Evolutionary conservation across 2,797 vertebrate species (phyloP).

Genomic region (Cossypha polioptera): DNA sequence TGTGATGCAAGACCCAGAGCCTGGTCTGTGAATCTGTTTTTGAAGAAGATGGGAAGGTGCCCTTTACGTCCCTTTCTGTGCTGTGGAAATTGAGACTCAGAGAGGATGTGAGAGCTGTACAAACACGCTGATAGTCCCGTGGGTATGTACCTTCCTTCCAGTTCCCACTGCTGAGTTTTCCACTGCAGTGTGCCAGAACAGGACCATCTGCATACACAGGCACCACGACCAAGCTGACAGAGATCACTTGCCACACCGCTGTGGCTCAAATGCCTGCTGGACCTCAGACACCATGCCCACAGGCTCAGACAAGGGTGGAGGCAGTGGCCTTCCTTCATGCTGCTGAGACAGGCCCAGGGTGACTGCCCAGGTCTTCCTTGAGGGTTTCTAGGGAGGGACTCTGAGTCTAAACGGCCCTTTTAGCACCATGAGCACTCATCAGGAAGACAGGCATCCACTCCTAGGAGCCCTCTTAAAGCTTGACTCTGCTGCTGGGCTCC

Average conservation of each 20-base stretch:
- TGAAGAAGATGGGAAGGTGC: neutral
- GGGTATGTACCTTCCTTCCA: neutral
- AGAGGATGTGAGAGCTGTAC: conserved; percentile 12
- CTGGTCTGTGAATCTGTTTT: neutral
- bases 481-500: neutral
- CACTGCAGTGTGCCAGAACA: neutral
- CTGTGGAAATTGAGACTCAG: neutral
- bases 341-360: neutral
- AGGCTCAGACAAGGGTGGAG: neutral
- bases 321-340: neutral
- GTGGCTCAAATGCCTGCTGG: neutral
- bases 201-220: neutral
- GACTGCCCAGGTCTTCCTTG: neutral
- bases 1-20: neutral
- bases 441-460: neutral
- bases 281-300: neutral
- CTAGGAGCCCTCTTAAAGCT: neutral
- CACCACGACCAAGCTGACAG: neutral
- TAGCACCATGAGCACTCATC: neutral
- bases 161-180: neutral
- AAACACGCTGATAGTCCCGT: rapidly evolving
- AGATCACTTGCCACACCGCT: neutral
- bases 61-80: neutral
- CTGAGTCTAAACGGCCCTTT: neutral
- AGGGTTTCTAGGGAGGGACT: neutral